Evolutionary conservation across 2,888 invertebrate genomes (phyloP).

Genomic region (Notocelia uddmanniana): DNA sequence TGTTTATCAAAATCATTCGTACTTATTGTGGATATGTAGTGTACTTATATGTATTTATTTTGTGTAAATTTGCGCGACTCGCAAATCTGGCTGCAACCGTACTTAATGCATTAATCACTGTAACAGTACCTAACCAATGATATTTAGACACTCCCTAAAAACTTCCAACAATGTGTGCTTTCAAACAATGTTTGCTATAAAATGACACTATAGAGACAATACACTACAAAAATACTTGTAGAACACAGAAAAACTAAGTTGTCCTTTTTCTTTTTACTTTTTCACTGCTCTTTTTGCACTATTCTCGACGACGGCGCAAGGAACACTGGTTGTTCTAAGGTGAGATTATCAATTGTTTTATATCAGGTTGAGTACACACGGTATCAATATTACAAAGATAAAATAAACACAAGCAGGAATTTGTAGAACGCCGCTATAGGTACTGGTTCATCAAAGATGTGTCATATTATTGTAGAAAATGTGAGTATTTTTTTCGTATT

Average conservation of each 20-base stretch:
- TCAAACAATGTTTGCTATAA: background rate
- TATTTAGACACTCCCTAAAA: background rate
- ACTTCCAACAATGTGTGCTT: background rate
- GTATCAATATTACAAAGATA: conserved; percentile 34
- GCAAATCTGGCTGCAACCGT: background rate
- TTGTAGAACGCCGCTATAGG: background rate
- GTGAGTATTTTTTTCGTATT: too few relatives aligned
- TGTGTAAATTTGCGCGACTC: background rate
- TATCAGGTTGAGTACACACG: conserved; percentile 30
- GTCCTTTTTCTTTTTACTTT: conserved; percentile 13
- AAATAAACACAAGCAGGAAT: conserved; percentile 11
- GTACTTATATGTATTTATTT: background rate
- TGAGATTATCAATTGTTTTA: conserved; percentile 41
- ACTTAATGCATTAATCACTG: conserved; percentile 4
- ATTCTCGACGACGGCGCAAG: conserved; percentile 23
- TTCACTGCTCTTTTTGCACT: conserved; percentile 23
- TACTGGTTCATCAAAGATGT: background rate
- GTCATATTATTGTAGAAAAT: too few relatives aligned
- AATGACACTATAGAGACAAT: conserved; percentile 24
- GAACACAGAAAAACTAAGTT: conserved; percentile 1
- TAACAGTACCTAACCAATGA: background rate
- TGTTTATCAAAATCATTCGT: background rate
- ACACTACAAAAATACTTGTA: conserved; percentile 10
- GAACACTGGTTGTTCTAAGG: conserved; percentile 34
- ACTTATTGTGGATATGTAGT: background rate